Evolutionary conservation across 2,888 invertebrate species (phyloP), one percentile per base, ranked within the genome.

Genomic region (Drosophila picticornis): DNA sequence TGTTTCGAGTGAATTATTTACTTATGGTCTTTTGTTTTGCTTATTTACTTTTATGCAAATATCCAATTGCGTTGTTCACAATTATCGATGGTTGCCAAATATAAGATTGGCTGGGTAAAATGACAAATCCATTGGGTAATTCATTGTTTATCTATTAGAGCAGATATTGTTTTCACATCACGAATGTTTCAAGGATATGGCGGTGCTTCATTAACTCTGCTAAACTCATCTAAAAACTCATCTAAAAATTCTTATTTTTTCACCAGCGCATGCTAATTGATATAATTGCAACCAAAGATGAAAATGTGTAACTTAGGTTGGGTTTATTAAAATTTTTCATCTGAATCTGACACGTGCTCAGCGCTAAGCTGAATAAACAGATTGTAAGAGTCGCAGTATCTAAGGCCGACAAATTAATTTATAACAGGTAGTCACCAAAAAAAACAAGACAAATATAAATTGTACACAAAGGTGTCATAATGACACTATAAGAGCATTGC

Each of bases 381-480:
- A 16, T 11, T 13, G 9, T 19, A n/a, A 5, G 43, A 25, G n/a
- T 25, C 19, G 22, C 53, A 11, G 27, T 52, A 27, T 58, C 57
- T 58, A 46, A 46, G 52, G 27, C 56, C 25, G 40, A 25, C 25
- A 61, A 16, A 16, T 34, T 5, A 34, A 67, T 56, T 70, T 65
- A 68, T 72, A 67, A 64, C 66, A 58, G 46, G 63, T 55, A 72
- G 75, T 34, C 51, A 52, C 31, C 29, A 36, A 65, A 59, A 36
- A 34, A 31, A 55, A 36, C 0, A 46, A 40, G 4, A 25, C 16
- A 25, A 16, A 46, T 16, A 4, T 46, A 16, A 51, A 29, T 2
- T 19, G 25, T 36, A 31, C 59, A 48, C 25, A 31, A 60, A 78
- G 72, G 79, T 84, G 87, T 71, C 79, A 69, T 81, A 81, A 81